Percentiles rank a stretch among this genome's conserved stretches.
phyloP scores from a whole-genome alignment of 2,797 vertebrate species.

The Scyliorhinus canicula region DNA sequence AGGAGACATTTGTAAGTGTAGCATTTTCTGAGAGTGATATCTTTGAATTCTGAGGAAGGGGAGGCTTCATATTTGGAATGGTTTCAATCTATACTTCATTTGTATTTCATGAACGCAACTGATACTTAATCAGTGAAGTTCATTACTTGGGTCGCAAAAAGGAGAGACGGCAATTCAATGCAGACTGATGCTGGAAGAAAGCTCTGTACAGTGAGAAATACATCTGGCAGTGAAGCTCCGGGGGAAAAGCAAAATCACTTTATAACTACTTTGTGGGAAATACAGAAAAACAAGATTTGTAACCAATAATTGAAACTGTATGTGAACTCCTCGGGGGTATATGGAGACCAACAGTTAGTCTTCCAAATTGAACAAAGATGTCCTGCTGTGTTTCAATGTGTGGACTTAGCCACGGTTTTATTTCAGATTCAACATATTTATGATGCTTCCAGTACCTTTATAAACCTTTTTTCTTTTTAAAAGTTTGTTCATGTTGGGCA shows the following conservation, averaged over 20 bases:
- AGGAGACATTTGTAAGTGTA: background rate
- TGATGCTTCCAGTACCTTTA: background rate
- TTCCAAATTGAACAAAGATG: conserved; percentile 34
- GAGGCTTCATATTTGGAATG: background rate
- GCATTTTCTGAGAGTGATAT: background rate
- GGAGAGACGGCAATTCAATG: background rate
- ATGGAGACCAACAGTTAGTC: conserved; percentile 16
- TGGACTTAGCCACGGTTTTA: background rate
- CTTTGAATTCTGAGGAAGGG: background rate
- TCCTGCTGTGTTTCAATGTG: background rate
- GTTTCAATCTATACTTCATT: background rate
- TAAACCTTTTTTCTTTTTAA: background rate
- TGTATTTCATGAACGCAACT: background rate
- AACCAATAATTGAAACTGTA: conserved; percentile 33
- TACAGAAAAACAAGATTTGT: conserved; percentile 20
- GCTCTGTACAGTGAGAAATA: background rate
- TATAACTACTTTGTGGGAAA: conserved; percentile 34
- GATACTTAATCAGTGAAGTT: conserved; percentile 20
- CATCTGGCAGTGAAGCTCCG: conserved; percentile 28
- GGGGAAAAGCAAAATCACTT: background rate
- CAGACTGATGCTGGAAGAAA: conserved; percentile 19
- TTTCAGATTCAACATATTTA: background rate
- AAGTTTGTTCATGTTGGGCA: background rate
- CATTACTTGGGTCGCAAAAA: background rate
- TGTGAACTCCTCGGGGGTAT: conserved; percentile 31